These are phyloP conservation scores for Leucophora obtusa DNA, from an alignment of 2,888 invertebrate species.

Conservation along the genomic window DNA sequence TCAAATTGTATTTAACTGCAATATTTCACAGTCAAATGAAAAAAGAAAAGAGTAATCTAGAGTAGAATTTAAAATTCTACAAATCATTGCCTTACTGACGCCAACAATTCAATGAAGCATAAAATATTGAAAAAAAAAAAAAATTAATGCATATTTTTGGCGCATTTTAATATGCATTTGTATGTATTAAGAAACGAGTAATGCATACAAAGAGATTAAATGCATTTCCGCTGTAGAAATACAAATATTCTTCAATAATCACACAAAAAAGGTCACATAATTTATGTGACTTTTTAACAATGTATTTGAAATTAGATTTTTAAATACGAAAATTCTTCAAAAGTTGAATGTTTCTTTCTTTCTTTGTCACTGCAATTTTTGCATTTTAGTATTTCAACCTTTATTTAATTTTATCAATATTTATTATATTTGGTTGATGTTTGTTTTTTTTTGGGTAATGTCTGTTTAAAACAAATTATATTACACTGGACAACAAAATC, in stretches of 20 bases:
- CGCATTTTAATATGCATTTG: not conserved
- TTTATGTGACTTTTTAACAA: constrained; percentile 29
- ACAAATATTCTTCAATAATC: not conserved
- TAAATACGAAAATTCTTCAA: constrained; percentile 6
- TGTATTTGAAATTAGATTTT: constrained; percentile 13
- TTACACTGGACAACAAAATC: too few relatives aligned
- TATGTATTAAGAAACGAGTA: constrained; percentile 4
- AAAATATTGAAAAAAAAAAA: constrained; percentile 22
- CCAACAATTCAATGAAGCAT: constrained; percentile 49
- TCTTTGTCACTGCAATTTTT: not conserved
- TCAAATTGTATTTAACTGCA: too few relatives aligned
- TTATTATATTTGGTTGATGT: not conserved
- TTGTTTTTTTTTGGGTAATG: not conserved
- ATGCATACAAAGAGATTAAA: constrained; percentile 19
- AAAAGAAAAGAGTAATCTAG: too few relatives aligned
- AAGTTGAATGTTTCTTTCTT: not conserved
- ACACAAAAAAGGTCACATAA: constrained; percentile 34
- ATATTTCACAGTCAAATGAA: too few relatives aligned
- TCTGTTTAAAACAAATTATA: not conserved
- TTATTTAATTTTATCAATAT: not conserved
- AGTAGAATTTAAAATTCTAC: not conserved
- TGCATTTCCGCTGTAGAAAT: constrained; percentile 33
- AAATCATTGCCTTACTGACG: constrained; percentile 47
- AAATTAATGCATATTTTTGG: not conserved
- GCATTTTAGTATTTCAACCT: not conserved